A percentile compares a stretch with the other conserved stretches of the same genome.
Evolutionary conservation across 2,797 vertebrate genomes (phyloP).

Genomic region (Monodelphis domestica): DNA sequence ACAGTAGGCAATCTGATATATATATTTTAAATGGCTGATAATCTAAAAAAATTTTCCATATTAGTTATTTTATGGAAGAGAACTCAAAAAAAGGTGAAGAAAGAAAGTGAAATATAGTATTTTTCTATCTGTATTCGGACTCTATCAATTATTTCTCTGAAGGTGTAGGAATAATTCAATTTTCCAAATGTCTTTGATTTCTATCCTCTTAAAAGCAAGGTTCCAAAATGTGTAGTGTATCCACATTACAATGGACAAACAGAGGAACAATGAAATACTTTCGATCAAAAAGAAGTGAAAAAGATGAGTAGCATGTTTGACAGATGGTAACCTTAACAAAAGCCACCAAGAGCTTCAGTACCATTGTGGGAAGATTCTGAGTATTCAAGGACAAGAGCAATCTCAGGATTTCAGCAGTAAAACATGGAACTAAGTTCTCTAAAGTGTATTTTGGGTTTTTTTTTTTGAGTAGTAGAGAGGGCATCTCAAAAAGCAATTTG

Average conservation of each 20-base stretch:
- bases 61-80: too few relatives aligned
- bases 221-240: neutral
- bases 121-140: too few relatives aligned
- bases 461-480: neutral
- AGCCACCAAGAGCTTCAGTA: neutral
- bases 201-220: neutral
- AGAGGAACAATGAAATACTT: neutral
- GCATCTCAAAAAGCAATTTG: neutral
- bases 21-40: too few relatives aligned
- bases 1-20: too few relatives aligned
- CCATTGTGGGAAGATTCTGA: neutral
- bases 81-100: too few relatives aligned
- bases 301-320: neutral
- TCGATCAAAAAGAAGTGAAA: neutral
- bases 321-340: neutral
- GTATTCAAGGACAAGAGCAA: neutral
- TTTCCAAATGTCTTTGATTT: neutral
- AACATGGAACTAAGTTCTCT: neutral
- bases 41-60: too few relatives aligned
- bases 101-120: too few relatives aligned
- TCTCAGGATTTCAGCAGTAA: neutral
- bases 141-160: too few relatives aligned
- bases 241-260: neutral
- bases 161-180: too few relatives aligned
- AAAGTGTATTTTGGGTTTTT: neutral